phyloP scores from a whole-genome alignment of 1,140 invertebrate species.

The Panagrolaimus sp. region DNA sequence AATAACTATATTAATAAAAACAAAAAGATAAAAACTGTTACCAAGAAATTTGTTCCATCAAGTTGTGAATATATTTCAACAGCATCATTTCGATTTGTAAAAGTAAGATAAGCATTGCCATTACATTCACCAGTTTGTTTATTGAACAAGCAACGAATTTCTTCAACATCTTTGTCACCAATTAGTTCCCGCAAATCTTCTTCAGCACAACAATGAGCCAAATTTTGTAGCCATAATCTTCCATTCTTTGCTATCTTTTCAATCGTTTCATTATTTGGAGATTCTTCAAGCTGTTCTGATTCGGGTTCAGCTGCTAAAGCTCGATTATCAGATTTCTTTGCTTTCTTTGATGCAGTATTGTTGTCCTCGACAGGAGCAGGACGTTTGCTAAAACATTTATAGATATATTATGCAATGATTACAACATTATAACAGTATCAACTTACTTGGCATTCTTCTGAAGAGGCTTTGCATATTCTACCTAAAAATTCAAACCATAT shows the following conservation, averaged over 20 bases:
- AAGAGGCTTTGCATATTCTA: background rate
- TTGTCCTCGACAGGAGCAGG: background rate
- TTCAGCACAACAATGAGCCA: background rate
- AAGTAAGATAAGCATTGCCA: background rate
- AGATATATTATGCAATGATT: background rate
- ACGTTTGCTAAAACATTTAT: background rate
- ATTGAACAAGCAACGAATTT: background rate
- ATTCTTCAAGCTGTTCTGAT: background rate
- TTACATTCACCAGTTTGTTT: background rate
- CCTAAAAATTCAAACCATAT: background rate
- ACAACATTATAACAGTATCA: background rate
- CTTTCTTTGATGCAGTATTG: background rate
- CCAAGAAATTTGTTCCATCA: background rate
- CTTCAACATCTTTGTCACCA: background rate
- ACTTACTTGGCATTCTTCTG: background rate
- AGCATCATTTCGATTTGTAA: slow-evolving; percentile 5
- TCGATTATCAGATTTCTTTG: background rate
- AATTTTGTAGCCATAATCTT: background rate
- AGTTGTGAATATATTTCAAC: background rate
- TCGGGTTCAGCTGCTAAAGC: background rate
- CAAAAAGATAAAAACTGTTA: background rate
- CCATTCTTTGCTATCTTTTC: slow-evolving; percentile 3
- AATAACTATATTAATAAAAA: background rate
- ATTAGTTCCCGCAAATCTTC: slow-evolving; percentile 2
- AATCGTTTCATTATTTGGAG: background rate